Base-by-base conservation (phyloP, 2,888 invertebrate genomes). In the Drosophila infuscata region DNA sequence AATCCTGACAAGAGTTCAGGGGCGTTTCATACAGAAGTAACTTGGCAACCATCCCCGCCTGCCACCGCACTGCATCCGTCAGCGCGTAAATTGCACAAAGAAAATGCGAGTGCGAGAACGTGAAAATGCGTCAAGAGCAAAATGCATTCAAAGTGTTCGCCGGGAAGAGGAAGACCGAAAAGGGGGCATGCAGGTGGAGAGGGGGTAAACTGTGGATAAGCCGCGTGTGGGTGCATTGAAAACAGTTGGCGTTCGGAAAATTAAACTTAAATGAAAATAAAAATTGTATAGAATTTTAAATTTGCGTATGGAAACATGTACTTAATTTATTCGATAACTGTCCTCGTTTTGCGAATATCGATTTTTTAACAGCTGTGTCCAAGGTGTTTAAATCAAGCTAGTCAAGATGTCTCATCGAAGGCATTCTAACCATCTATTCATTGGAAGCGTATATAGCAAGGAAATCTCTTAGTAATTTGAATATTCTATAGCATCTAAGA, bases 1-100 rank as follows among this genome's bases (percentile, higher is more conserved):
- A 77, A 71, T 87, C 76, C 82, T 84, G 81, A 52, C 65, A 51
- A 56, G 88, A 88, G 83, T 84, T 84, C 83, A 84, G 70, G 83
- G 83, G 76, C 87, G 71, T 71, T 81, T 62, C 62, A 51, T 59
- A 30, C 12, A 33, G 52, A 64, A 68, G 76, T 72, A 58, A 63
- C 56, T 74, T 64, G 56, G 69, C 56, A 69, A 64, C 46, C 4
- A 15, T 4, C 15, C 15, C 8, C 46, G 46, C 8, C 2, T 25
- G 46, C 20, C 43, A 2, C 20, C 43, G 43, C 15, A 20, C 9
- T 46, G 20, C 73, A 80, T 73, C 73, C 67, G 73, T 32, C 63
- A 32, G 15, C 35, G 29, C 56, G 58, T 64, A 59, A 68, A 72
- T 61, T 64, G 71, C 53, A 64, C 67, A 77, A 88, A 75, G 82